These are phyloP conservation scores for Apodemia mormo DNA, from an alignment of 2,888 invertebrate genomes.

Conservation along the genomic window DNA sequence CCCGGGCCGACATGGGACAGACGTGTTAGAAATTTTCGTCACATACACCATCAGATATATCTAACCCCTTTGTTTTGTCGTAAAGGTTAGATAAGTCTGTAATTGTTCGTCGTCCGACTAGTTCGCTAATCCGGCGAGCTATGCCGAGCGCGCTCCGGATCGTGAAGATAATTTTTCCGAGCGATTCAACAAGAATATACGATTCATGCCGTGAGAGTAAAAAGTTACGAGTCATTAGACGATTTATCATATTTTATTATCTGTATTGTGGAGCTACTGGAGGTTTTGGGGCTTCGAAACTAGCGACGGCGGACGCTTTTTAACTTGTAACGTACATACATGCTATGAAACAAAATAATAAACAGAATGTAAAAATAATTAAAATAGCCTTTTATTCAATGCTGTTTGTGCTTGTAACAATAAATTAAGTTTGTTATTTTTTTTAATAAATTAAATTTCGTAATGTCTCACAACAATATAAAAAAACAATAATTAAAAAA, in stretches of 20 bases:
- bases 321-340: background rate
- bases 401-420: too few species aligned
- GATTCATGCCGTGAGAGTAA: slow-evolving; percentile 36
- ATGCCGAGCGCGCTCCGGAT: slow-evolving; percentile 6
- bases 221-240: slow-evolving; percentile 39
- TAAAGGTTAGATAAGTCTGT: slow-evolving; percentile 7
- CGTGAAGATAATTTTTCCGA: slow-evolving; percentile 15
- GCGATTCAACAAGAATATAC: slow-evolving; percentile 9
- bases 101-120: background rate
- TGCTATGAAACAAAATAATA: too few species aligned
- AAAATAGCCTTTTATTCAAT: too few species aligned
- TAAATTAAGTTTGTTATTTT: too few species aligned
- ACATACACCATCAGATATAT: background rate
- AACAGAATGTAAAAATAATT: too few species aligned
- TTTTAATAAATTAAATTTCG: too few species aligned
- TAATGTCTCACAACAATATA: too few species aligned
- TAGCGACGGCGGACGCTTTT: background rate
- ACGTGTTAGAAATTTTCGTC: too few species aligned
- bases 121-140: slow-evolving; percentile 6
- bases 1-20: too few species aligned
- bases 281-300: background rate
- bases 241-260: slow-evolving; percentile 15
- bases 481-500: too few species aligned
- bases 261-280: slow-evolving; percentile 15
- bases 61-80: background rate